Conservation (phyloP, 2,888 invertebrate species). For the Rutpela maculata region DNA sequence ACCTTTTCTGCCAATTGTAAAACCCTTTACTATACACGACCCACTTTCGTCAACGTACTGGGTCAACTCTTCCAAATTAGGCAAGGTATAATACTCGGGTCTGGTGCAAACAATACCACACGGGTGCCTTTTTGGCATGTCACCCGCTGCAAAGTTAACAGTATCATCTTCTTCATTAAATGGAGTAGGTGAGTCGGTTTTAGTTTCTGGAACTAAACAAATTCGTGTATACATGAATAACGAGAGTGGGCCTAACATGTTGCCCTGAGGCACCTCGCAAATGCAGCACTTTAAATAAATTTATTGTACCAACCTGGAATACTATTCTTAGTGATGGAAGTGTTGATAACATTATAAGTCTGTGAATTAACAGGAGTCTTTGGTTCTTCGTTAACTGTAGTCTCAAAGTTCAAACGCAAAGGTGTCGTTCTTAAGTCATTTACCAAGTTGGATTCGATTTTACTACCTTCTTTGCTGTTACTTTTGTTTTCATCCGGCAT, state of each 20-base stretch:
- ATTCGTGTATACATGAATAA: not conserved
- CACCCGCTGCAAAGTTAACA: constrained; percentile 39
- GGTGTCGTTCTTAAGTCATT: constrained; percentile 48
- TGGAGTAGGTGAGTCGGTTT: constrained; percentile 39
- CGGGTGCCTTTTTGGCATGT: constrained; percentile 73
- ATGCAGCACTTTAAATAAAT: not conserved
- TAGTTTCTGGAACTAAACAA: constrained; percentile 31
- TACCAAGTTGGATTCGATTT: constrained; percentile 31
- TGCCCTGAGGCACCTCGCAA: no score
- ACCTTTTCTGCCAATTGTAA: constrained; percentile 91
- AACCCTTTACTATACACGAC: constrained; percentile 88
- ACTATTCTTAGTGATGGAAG: constrained; percentile 46
- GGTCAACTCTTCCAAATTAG: constrained; percentile 87
- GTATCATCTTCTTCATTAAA: constrained; percentile 53
- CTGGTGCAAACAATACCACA: constrained; percentile 87
- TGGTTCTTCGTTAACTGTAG: constrained; percentile 45
- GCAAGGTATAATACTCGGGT: constrained; percentile 94
- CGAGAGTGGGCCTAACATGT: not conserved
- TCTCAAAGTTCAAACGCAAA: constrained; percentile 56
- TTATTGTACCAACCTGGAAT: constrained; percentile 36
- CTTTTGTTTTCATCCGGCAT: constrained; percentile 49
- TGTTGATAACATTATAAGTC: constrained; percentile 50
- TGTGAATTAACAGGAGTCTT: constrained; percentile 48
- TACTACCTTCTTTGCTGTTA: constrained; percentile 32
- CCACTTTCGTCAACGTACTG: constrained; percentile 84